phyloP scores from a whole-genome alignment of 2,888 invertebrate genomes.

The Chymomyza fuscimana region DNA sequence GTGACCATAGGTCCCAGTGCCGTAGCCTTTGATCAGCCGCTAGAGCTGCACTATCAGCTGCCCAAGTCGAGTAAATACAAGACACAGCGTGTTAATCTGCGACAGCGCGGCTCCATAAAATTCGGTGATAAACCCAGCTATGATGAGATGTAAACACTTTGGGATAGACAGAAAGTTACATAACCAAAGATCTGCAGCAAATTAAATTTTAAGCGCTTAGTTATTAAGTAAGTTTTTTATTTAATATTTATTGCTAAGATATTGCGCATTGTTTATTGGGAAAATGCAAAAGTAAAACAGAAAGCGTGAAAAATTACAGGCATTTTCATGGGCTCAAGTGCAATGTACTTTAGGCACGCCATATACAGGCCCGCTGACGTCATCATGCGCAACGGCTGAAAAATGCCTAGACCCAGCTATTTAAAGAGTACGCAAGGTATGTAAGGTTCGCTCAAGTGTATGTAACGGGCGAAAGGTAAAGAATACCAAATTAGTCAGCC shows the following conservation, averaged over 20 bases:
- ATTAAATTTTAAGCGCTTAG: neutral
- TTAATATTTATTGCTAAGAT: neutral
- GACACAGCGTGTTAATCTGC: constrained; percentile 47
- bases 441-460: too few relatives aligned
- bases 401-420: neutral
- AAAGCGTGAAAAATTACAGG: constrained; percentile 2
- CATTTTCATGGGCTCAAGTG: constrained; percentile 10
- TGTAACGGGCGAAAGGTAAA: too few relatives aligned
- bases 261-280: neutral
- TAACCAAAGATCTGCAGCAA: constrained; percentile 60
- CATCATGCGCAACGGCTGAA: constrained; percentile 15
- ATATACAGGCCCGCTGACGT: constrained; percentile 7
- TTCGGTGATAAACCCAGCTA: constrained; percentile 68
- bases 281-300: constrained; percentile 1
- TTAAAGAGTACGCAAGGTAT: too few relatives aligned
- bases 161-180: constrained; percentile 14
- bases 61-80: constrained; percentile 41
- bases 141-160: constrained; percentile 51
- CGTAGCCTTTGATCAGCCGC: constrained; percentile 59
- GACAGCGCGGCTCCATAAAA: constrained; percentile 72
- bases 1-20: constrained; percentile 65
- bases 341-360: constrained; percentile 57
- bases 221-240: neutral
- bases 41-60: constrained; percentile 9
- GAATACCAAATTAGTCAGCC: too few relatives aligned